Base-by-base conservation (phyloP, 2,888 invertebrate species). In the Tupiocoris notatus region DNA sequence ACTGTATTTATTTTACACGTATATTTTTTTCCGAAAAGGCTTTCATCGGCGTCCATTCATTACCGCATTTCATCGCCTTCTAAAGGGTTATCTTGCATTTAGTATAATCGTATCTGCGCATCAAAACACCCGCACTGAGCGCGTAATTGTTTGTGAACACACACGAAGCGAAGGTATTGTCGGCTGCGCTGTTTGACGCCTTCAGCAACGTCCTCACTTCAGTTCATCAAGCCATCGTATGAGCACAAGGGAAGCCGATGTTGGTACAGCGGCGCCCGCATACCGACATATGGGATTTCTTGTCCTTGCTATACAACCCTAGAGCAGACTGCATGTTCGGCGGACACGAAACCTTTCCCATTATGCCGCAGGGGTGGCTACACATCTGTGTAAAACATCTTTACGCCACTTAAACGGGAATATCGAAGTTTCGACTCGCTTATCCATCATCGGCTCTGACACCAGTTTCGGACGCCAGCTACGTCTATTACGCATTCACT, bases 61-160 rank as follows among this genome's bases (percentile, higher is more conserved):
- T 62, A 20, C 20, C 21, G 20, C 16, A 21, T 62, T 16, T 63
- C 63, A 22, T 23, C 63, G 63, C 21, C 63, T 21, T 17, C 18
- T 65, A 23, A 39, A 21, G 24, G 9, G 25, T 65, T 25, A 65
- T 65, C n/a, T 70, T n/a, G 70, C 70, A 23, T 70, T 70, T 59
- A 58, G 70, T 24, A 16, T 61, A 70, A 70, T 70, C 70, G 24
- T 61, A 70, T 70, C 70, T 70, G 70, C 70, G 70, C 70, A 61
- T 70, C 70, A 70, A 59, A 70, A 70, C 70, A 70, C 70, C 70
- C 70, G 70, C 70, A 70, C 70, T 17, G 25, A 59, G 12, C 70
- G 20, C 70, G 20, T 70, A 70, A 70, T 70, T 70, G 70, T 70
- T 70, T 70, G 70, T 70, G 58, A 21, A 67, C n/a, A n/a, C 54